These are phyloP conservation scores for Brachirus orientalis DNA, from an alignment of 2,113 vertebrate genomes.

Conservation along the genomic window DNA sequence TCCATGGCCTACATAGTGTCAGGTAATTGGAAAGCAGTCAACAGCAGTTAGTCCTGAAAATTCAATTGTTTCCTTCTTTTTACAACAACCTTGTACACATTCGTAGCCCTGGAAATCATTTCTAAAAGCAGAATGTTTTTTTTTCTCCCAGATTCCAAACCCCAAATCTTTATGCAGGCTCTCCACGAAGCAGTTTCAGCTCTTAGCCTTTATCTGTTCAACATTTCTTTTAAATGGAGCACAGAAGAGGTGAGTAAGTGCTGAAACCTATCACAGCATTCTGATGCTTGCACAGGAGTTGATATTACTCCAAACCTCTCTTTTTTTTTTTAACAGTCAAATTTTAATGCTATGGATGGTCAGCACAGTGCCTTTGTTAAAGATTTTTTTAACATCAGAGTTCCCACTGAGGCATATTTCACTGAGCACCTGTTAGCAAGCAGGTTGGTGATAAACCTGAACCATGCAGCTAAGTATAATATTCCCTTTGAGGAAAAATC, in stretches of 20 bases:
- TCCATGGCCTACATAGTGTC: constrained; percentile 81
- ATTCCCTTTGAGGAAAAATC: background rate
- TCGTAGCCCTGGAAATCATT: constrained; percentile 20
- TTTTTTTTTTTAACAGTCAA: constrained; percentile 57
- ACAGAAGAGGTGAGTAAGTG: constrained; percentile 58
- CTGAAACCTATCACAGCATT: constrained; percentile 26
- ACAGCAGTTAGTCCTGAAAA: constrained; percentile 1
- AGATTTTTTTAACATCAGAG: constrained; percentile 76
- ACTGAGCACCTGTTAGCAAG: constrained; percentile 64
- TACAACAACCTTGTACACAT: background rate
- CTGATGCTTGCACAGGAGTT: background rate
- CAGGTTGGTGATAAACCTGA: constrained; percentile 70
- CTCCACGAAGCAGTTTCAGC: constrained; percentile 78
- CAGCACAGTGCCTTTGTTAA: constrained; percentile 64
- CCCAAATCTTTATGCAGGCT: constrained; percentile 67
- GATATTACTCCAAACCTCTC: constrained; percentile 17
- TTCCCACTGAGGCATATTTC: constrained; percentile 69
- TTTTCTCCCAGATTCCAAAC: constrained; percentile 57
- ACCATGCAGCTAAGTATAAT: background rate
- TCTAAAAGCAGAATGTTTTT: constrained; percentile 23
- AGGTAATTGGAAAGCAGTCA: constrained; percentile 69
- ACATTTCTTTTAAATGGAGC: constrained; percentile 66
- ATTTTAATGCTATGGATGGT: constrained; percentile 21
- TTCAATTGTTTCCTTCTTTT: constrained; percentile 7
- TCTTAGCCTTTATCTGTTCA: constrained; percentile 77